These are phyloP conservation scores for Prionailurus bengalensis DNA, from an alignment of 2,113 vertebrate genomes.

Conservation along the genomic window DNA sequence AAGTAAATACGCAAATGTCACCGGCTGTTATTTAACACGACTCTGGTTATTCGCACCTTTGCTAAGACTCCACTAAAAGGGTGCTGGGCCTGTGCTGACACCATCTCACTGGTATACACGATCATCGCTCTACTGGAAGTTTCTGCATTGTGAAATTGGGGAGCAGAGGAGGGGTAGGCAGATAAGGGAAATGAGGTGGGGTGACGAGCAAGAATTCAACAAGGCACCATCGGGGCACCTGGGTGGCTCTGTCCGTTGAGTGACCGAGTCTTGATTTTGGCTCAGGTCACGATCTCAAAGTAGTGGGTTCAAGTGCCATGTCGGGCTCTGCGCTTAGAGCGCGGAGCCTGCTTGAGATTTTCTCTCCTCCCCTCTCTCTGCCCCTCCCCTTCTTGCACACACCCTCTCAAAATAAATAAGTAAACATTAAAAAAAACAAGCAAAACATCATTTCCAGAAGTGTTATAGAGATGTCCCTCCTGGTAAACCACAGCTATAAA, in stretches of 20 bases:
- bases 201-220: neutral
- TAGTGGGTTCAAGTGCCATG: too few species aligned
- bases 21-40: neutral
- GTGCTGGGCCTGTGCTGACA: too few species aligned
- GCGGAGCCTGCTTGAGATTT: too few species aligned
- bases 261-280: too few species aligned
- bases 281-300: too few species aligned
- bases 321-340: too few species aligned
- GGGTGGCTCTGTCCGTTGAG: too few species aligned
- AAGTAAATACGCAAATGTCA: neutral
- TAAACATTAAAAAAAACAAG: too few species aligned
- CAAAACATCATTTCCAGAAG: neutral
- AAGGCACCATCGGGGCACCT: too few species aligned
- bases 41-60: neutral
- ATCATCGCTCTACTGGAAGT: neutral
- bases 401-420: too few species aligned
- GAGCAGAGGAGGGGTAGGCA: neutral
- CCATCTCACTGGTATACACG: fast-evolving
- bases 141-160: neutral
- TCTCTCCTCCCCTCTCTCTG: too few species aligned
- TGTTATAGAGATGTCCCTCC: neutral
- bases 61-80: neutral
- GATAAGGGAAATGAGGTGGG: neutral
- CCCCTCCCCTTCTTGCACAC: too few species aligned
- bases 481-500: neutral